Evolutionary conservation across 2,888 invertebrate species (phyloP), one percentile per base, ranked within the genome.

Genomic region (Drosophila crucigera): DNA sequence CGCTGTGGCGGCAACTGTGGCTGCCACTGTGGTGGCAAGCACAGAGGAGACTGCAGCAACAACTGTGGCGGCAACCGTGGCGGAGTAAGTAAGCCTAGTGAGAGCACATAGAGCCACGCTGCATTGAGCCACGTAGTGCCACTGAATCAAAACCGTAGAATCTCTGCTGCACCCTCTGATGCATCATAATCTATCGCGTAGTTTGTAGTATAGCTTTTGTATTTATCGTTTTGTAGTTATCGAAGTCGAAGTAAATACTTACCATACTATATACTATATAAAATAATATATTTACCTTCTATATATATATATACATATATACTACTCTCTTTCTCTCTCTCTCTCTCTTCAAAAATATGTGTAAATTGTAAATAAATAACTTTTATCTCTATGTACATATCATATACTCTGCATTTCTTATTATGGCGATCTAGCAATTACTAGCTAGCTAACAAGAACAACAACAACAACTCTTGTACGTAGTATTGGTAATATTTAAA

Each of bases 301-400:
- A 76, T 68, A 66, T 54, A 58, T 65, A 62, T 49, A 31, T 31
- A 77, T 67, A 70, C 76, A 76, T 49, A 77, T 67, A 71, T 83
- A 76, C 62, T 69, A 58, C 76, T 84, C 71, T 79, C 67, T 73
- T 68, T 76, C 64, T 76, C 68, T 76, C 25, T 47, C 47, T 47
- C 47, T 69, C 35, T 39, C 54, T 69, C 22, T 35, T 64, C 25
- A 54, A 78, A 62, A 39, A 58, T 37, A 39, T 68, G 61, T 84
- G 84, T 84, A 84, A 84, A 84, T 87, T 84, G 84, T 84, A 84
- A 84, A 84, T 84, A 84, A 84, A 84, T 84, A 77, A 75, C 60
- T 70, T 73, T 68, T 72, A 68, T 71, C 80, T 78, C 78, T 70
- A 82, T 84, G 84, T 84, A 84, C 71, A 84, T 84, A 84, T 82